Evolutionary conservation across 2,113 vertebrate species (phyloP).

Genomic region (Alethe diademata): DNA sequence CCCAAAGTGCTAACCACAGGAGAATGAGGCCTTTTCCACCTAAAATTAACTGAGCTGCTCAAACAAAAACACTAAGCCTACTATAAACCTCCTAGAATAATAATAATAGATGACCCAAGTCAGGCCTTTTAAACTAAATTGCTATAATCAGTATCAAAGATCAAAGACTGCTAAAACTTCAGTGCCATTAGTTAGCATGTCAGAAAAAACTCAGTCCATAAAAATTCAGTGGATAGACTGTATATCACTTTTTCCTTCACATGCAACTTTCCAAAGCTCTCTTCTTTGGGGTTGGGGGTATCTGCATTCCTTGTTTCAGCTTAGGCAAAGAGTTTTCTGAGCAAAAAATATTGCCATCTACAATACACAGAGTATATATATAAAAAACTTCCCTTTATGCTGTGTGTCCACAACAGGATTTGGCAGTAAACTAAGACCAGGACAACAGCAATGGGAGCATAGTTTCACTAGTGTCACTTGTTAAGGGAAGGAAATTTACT

Average conservation of each 20-base stretch:
- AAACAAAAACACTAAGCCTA: background rate
- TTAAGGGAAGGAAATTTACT: background rate
- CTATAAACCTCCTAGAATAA: background rate
- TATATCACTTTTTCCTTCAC: background rate
- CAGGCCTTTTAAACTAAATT: conserved; percentile 3
- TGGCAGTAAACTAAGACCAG: background rate
- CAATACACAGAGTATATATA: background rate
- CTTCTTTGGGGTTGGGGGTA: background rate
- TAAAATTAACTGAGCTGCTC: background rate
- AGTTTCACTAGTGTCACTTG: background rate
- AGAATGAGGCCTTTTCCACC: conserved; percentile 11
- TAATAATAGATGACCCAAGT: background rate
- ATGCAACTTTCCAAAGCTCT: background rate
- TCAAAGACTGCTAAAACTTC: conserved; percentile 18
- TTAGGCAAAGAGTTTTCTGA: background rate
- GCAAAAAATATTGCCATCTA: background rate
- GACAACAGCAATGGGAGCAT: background rate
- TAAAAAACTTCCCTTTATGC: background rate
- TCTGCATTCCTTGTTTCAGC: background rate
- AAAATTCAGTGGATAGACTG: background rate
- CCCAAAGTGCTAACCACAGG: background rate
- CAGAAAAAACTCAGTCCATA: background rate
- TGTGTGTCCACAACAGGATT: background rate
- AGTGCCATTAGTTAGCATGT: background rate
- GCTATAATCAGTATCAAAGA: background rate